Evolutionary conservation across 2,113 vertebrate species (phyloP).

Genomic region (Struthio camelus): DNA sequence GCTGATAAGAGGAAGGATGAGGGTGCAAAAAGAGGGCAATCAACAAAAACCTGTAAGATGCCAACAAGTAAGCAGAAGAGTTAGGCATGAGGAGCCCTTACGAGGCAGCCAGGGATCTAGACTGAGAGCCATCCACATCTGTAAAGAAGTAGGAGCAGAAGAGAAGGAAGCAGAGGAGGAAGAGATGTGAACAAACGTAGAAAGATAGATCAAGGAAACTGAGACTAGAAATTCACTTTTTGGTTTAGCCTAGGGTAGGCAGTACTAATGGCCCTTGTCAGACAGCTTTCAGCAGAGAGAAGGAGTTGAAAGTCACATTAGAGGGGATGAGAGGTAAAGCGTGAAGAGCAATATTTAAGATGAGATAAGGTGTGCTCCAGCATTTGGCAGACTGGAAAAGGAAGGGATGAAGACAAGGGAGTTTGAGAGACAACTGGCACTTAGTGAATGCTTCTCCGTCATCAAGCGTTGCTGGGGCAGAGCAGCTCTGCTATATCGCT

Average conservation of each 20-base stretch:
- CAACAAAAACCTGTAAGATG: neutral
- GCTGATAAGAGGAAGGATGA: neutral
- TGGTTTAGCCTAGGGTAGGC: neutral
- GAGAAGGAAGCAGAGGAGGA: neutral
- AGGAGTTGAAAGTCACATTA: neutral
- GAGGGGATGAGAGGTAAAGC: neutral
- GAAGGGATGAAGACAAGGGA: rapidly evolving
- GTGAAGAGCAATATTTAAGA: neutral
- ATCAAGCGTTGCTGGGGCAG: rapidly evolving
- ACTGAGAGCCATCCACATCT: neutral
- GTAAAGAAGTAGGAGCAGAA: neutral
- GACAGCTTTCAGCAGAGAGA: neutral
- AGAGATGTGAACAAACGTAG: neutral
- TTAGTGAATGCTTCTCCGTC: neutral
- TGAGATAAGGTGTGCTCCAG: neutral
- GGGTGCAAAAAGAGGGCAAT: neutral
- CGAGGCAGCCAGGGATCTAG: neutral
- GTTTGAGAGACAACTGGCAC: neutral
- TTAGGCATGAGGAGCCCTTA: neutral
- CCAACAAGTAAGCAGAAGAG: neutral
- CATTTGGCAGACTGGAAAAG: neutral
- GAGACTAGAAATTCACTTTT: neutral
- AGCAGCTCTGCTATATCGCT: rapidly evolving
- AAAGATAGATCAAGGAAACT: neutral
- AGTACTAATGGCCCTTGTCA: neutral